These are phyloP conservation scores for Halesus radiatus DNA, from an alignment of 1,140 invertebrate genomes.

Conservation along the genomic window DNA sequence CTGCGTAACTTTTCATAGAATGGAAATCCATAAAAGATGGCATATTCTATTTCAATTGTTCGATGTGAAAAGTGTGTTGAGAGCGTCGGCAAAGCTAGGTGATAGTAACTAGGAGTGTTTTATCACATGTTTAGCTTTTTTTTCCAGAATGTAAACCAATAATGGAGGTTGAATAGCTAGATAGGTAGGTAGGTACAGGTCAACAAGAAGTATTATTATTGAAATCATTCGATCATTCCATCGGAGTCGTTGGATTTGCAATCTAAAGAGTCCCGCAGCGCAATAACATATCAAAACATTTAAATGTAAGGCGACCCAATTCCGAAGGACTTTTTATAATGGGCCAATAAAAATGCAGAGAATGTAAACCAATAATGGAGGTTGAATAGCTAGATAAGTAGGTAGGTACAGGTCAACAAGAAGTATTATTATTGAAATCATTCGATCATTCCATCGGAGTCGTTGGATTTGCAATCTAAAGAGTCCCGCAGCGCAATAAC, in stretches of 20 bases:
- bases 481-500: neutral
- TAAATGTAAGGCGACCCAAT: constrained; percentile 44
- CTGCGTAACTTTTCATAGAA: too few relatives aligned
- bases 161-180: too few relatives aligned
- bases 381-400: too few relatives aligned
- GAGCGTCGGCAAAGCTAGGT: too few relatives aligned
- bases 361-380: too few relatives aligned
- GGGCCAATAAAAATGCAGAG: constrained; percentile 54
- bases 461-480: constrained; percentile 33
- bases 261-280: constrained; percentile 18
- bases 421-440: neutral
- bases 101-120: too few relatives aligned
- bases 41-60: too few relatives aligned
- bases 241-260: constrained; percentile 23
- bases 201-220: neutral
- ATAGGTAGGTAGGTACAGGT: too few relatives aligned
- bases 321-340: constrained; percentile 44
- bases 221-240: neutral
- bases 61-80: too few relatives aligned
- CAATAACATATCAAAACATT: constrained; percentile 22
- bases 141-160: too few relatives aligned
- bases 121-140: neutral
- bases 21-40: too few relatives aligned
- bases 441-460: neutral
- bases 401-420: neutral